These are phyloP conservation scores for Rhea americana DNA, from an alignment of 2,113 vertebrate species.

Conservation along the genomic window DNA sequence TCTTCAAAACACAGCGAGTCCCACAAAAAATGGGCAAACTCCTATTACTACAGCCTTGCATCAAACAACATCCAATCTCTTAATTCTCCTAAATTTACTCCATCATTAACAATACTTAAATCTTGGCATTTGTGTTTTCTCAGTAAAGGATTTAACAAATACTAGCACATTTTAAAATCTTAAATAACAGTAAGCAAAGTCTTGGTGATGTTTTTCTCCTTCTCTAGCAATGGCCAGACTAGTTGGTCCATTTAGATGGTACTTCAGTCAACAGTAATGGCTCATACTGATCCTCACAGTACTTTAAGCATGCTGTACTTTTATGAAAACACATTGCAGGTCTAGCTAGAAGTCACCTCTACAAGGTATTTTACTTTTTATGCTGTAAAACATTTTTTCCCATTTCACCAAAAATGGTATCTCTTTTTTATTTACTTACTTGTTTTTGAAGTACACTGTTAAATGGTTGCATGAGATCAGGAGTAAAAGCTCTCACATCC, in stretches of 20 bases:
- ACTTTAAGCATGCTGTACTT: neutral
- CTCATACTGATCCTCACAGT: neutral
- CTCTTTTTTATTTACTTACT: neutral
- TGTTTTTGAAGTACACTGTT: neutral
- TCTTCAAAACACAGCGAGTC: neutral
- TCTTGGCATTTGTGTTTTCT: neutral
- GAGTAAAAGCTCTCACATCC: rapidly evolving
- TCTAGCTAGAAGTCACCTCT: neutral
- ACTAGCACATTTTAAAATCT: neutral
- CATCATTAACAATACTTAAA: neutral
- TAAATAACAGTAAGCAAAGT: neutral
- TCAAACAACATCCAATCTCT: neutral
- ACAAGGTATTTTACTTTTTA: neutral
- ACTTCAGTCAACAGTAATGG: neutral
- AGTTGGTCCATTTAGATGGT: neutral
- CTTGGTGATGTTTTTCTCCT: neutral
- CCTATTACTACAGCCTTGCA: neutral
- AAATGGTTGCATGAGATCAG: neutral
- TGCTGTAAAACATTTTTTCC: neutral
- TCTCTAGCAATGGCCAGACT: neutral
- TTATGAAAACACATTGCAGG: neutral
- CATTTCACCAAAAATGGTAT: neutral
- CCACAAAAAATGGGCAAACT: neutral
- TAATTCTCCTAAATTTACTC: neutral
- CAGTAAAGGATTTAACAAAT: neutral